Base-by-base conservation (phyloP, 2,888 invertebrate species). In the Corythucha ciliata region DNA sequence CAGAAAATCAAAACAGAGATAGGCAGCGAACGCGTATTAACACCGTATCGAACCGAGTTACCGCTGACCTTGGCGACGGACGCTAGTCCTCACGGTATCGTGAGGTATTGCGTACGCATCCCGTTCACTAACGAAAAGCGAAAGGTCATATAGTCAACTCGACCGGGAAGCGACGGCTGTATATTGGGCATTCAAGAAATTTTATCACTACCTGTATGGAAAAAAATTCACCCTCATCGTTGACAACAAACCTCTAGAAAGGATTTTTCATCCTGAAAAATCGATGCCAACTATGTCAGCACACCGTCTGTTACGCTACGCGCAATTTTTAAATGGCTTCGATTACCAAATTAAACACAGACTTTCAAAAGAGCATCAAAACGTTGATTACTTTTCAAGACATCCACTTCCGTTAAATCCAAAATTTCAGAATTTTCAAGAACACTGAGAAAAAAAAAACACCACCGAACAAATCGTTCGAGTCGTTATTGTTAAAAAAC, bases 141-240 rank as follows among this genome's bases (percentile, higher is more conserved):
- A 27, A 44, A 18, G 41, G 27, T n/a, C n/a, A 5, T 25, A 44
- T 41, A 21, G 21, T 18, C 8, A 39, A 18, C 7, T 39, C 12
- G 40, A 39, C 6, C n/a, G 44, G 22, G 56, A 58, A 50, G 58
- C 55, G 6, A 24, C 44, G 10, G 52, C 57, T 12, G 45, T 57
- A 2, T 48, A 46, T 49, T 57, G 36, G 25, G 32, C 25, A 10
- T 37, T 22, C 33, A 32, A 39, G n/a, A 46, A 10, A 26, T 36
- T 46, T 20, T 46, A 37, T 21, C 18, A 32, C 24, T 55, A 52
- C 29, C 22, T 46, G 8, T 53, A 34, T 48, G 55, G 55, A 6
- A 26, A 48, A 12, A 44, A 54, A 18, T 54, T 52, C 22, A 46
- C 39, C 10, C 46, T 52, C n/a, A 48, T 48, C 10, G 37, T 40